Evolutionary conservation across 1,140 invertebrate genomes (phyloP).

Genomic region (Drosophila repleta): DNA sequence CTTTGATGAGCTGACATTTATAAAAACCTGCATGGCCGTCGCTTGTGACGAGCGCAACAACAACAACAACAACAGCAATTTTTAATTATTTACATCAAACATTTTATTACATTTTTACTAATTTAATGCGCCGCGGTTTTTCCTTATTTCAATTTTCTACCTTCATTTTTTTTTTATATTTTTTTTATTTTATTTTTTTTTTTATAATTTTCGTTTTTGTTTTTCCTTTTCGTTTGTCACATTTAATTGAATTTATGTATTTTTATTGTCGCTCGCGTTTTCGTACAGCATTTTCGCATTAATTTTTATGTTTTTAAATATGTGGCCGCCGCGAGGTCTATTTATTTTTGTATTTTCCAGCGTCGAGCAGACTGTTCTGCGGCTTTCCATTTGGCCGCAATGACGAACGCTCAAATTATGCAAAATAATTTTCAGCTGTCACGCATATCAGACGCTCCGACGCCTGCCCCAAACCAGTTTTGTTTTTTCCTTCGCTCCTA

Average conservation of each 20-base stretch:
- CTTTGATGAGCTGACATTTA: slow-evolving; percentile 13
- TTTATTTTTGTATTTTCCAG: slow-evolving; percentile 18
- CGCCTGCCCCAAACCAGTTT: neutral
- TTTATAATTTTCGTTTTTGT: slow-evolving; percentile 31
- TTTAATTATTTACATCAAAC: slow-evolving; percentile 76
- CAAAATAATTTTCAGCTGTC: slow-evolving; percentile 82
- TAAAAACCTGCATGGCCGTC: slow-evolving; percentile 31
- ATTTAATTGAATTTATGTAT: slow-evolving; percentile 83
- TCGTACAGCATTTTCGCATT: slow-evolving; percentile 76
- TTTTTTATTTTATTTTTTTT: too few relatives aligned
- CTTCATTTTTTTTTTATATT: slow-evolving; percentile 12
- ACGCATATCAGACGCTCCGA: slow-evolving; percentile 56
- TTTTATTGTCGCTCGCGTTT: slow-evolving; percentile 58
- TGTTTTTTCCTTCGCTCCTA: slow-evolving; percentile 32
- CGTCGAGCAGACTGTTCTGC: slow-evolving; percentile 48
- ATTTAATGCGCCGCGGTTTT: slow-evolving; percentile 59
- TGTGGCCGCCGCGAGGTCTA: slow-evolving; percentile 9
- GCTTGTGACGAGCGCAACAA: slow-evolving; percentile 35
- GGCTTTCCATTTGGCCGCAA: slow-evolving; percentile 50
- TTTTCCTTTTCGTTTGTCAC: slow-evolving; percentile 69
- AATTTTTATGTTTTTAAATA: slow-evolving; percentile 77
- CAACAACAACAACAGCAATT: slow-evolving; percentile 40
- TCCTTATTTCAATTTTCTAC: slow-evolving; percentile 35
- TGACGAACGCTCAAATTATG: slow-evolving; percentile 79
- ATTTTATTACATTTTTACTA: slow-evolving; percentile 81